Percentiles rank a stretch among this genome's conserved stretches.
Conservation (phyloP, 2,888 invertebrate species). For the Endotricha flammealis region DNA sequence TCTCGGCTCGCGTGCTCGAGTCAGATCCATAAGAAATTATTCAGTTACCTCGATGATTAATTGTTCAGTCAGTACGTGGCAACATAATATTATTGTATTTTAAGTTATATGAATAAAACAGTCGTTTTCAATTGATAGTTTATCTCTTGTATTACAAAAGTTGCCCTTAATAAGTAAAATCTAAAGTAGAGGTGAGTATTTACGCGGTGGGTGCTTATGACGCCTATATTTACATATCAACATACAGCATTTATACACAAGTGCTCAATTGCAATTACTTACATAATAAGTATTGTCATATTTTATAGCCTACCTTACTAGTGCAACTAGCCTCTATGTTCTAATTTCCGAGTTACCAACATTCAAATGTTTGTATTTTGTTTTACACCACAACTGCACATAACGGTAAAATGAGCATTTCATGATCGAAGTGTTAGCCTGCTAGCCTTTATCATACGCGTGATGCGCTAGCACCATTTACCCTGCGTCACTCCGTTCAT, state of each 20-base stretch:
- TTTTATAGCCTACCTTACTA: constrained; percentile 6
- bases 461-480: constrained; percentile 55
- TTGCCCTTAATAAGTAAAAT: constrained; percentile 15
- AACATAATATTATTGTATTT: too few species aligned
- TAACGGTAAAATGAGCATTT: too few species aligned
- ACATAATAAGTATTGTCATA: constrained; percentile 4
- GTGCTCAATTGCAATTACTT: constrained; percentile 1
- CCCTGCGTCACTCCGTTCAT: constrained; percentile 30
- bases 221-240: constrained; percentile 15
- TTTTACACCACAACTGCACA: too few species aligned
- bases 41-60: too few species aligned
- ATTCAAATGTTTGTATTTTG: too few species aligned
- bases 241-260: constrained; percentile 5
- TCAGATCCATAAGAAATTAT: too few species aligned
- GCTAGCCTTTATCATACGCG: too few species aligned
- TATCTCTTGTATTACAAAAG: constrained; percentile 10
- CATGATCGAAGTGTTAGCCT: too few species aligned
- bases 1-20: too few species aligned
- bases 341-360: too few species aligned
- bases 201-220: constrained; percentile 32
- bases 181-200: constrained; percentile 27
- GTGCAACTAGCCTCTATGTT: constrained; percentile 6
- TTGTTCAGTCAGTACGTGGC: too few species aligned
- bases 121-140: constrained; percentile 16
- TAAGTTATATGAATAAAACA: constrained; percentile 15